Conservation (phyloP, 2,888 invertebrate genomes). For the Colostygia pectinataria region DNA sequence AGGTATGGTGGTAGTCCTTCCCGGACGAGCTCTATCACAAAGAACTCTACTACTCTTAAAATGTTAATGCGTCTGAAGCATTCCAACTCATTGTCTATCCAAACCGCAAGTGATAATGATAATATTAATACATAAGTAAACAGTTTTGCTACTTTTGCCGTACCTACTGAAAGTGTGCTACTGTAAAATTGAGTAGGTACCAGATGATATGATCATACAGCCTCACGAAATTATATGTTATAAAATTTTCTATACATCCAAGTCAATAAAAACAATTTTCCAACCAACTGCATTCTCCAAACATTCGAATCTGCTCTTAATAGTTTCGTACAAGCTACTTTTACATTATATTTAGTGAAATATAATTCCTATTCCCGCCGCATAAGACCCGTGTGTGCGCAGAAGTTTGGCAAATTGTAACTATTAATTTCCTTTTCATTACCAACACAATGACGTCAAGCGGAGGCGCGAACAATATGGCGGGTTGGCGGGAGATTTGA, state of each 20-base stretch:
- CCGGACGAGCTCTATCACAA: too few relatives aligned
- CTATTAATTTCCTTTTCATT: conserved; percentile 78
- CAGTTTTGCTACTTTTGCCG: too few relatives aligned
- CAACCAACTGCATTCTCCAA: conserved; percentile 45
- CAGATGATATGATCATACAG: too few relatives aligned
- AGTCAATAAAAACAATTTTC: conserved; percentile 50
- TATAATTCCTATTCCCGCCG: conserved; percentile 31
- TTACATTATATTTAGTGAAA: conserved; percentile 26
- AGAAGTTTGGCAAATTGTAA: conserved; percentile 49
- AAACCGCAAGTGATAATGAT: too few relatives aligned
- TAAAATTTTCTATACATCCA: too few relatives aligned
- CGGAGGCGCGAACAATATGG: conserved; percentile 66
- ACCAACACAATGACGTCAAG: conserved; percentile 69
- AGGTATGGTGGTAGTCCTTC: too few relatives aligned
- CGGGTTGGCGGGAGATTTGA: conserved; percentile 67
- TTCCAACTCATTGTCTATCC: too few relatives aligned
- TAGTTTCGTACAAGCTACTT: conserved; percentile 43
- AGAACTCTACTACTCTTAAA: too few relatives aligned
- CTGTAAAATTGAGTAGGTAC: too few relatives aligned
- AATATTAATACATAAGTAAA: too few relatives aligned
- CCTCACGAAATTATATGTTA: neutral
- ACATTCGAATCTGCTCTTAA: conserved; percentile 41
- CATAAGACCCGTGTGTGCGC: conserved; percentile 30
- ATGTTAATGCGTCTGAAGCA: too few relatives aligned
- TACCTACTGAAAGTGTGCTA: too few relatives aligned